A percentile compares a stretch with the other conserved stretches of the same genome.
Evolutionary conservation across 2,888 invertebrate genomes (phyloP).

Genomic region (Ceriagrion tenellum): DNA sequence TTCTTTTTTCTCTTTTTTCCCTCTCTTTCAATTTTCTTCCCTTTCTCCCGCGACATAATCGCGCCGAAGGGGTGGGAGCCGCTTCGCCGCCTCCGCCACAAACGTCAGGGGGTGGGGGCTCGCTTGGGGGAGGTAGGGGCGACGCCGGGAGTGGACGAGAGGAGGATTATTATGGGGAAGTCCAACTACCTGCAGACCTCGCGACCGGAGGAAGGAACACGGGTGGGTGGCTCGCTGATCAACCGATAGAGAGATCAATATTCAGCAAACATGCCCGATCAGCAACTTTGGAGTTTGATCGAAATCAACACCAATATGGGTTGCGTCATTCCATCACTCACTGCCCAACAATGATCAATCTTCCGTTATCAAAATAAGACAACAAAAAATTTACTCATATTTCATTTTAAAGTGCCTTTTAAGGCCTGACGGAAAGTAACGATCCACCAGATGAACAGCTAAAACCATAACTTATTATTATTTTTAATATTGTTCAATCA

Average conservation of each 20-base stretch:
- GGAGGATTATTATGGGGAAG: neutral
- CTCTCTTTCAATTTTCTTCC: neutral
- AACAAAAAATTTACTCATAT: no score
- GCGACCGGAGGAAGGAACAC: neutral
- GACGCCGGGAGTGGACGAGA: neutral
- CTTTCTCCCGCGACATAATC: neutral
- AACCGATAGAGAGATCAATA: neutral
- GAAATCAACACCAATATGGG: no score
- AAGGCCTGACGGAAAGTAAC: no score
- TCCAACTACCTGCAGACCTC: neutral
- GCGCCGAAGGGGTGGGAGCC: neutral
- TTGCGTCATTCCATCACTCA: no score
- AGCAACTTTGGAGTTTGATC: no score
- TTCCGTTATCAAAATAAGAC: no score
- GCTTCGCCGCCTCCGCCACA: neutral
- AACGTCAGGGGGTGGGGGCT: neutral
- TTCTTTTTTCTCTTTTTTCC: neutral
- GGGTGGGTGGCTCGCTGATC: no score
- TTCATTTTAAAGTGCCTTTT: no score
- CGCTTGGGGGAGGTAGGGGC: neutral
- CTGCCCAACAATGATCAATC: no score
- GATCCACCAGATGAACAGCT: no score
- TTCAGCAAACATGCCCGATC: neutral
- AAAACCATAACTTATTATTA: no score
- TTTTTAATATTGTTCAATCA: no score